Conservation (phyloP, 1,140 invertebrate genomes). For the fruit fly (Drosophila melanogaster) region Release_6_plus_ISO1_MT NT_033779.5:7521501-7522000, state of each 20-base stretch:
- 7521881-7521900: constrained; percentile 33
- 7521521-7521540: constrained; percentile 20
- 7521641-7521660: constrained; percentile 30
- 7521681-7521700: background rate
- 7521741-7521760: background rate
- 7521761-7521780: background rate
- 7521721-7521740: constrained; percentile 9
- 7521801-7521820: background rate
- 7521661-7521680: constrained; percentile 7
- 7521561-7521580: constrained; percentile 20
- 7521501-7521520: constrained; percentile 12
- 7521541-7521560: constrained; percentile 39
- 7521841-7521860: constrained; percentile 23
- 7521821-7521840: constrained; percentile 12
- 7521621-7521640: background rate
- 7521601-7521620: background rate
- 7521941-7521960: constrained; percentile 74
- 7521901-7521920: constrained; percentile 32
- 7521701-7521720: constrained; percentile 19
- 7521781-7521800: constrained; percentile 1
- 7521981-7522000: constrained; percentile 77
- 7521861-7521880: constrained; percentile 58
- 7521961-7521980: constrained; percentile 70
- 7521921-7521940: constrained; percentile 76
- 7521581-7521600: background rate